Conservation (phyloP, 2,797 vertebrate genomes). For the Sebastes diaconus region DNA sequence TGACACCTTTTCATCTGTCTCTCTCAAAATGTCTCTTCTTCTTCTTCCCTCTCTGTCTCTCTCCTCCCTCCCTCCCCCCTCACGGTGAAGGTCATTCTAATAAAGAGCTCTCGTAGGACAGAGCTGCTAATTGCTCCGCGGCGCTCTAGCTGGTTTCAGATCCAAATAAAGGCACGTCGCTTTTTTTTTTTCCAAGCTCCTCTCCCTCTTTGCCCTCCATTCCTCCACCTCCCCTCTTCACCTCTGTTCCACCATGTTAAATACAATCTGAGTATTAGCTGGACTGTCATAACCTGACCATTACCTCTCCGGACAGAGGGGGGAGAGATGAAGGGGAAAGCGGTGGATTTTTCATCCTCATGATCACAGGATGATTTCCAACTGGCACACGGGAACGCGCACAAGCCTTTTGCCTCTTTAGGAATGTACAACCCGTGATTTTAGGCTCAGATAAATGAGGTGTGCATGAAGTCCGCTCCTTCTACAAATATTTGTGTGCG, state of each 20-base stretch:
- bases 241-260: conserved; percentile 74
- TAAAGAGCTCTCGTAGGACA: conserved; percentile 77
- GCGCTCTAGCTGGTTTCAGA: conserved; percentile 74
- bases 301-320: conserved; percentile 62
- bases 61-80: conserved; percentile 10
- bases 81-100: conserved; percentile 82
- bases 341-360: conserved; percentile 64
- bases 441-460: conserved; percentile 79
- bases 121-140: conserved; percentile 78
- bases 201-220: conserved; percentile 54
- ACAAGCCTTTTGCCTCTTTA: conserved; percentile 54
- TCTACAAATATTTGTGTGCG: conserved; percentile 81
- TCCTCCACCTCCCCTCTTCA: conserved; percentile 51
- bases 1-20: conserved; percentile 44
- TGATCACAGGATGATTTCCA: conserved; percentile 75
- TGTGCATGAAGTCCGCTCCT: conserved; percentile 76
- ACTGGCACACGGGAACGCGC: conserved; percentile 39
- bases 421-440: conserved; percentile 73
- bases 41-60: not conserved
- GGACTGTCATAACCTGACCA: conserved; percentile 60
- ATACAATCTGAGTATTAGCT: conserved; percentile 69
- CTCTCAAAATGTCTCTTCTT: conserved; percentile 33
- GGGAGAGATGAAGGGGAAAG: conserved; percentile 47
- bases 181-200: conserved; percentile 45
- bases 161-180: conserved; percentile 77